Base-by-base conservation (phyloP, 2,797 vertebrate genomes). In the Channallabes apus region DNA sequence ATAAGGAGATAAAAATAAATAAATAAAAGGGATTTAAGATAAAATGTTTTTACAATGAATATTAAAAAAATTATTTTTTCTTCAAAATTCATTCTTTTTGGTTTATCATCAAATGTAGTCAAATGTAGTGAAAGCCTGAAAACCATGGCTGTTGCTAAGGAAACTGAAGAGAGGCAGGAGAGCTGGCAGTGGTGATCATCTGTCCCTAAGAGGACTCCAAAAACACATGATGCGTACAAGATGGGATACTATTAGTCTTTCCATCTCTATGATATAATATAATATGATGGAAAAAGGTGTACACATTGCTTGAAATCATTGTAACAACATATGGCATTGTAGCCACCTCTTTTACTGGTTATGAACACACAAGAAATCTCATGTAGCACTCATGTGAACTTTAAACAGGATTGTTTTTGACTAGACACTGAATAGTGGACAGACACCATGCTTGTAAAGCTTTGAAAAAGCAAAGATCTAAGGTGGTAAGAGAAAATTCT, bases 61-160 rank as follows among this genome's bases (percentile, higher is more conserved):
- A 22, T 68, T 18, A n/a, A n/a, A 3, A 35, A 22, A 71, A 89
- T 91, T 88, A 93, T 93, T 88, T 93, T 93, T 94, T 93, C 89
- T 91, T 90, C 89, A 88, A 27, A 85, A 76, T 35, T 82, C 61
- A 64, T 9, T 83, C 46, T 84, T 58, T 82, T 79, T 67, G 56
- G 67, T 67, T 41, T 67, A 46, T 68, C 65, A 83, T 85, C 85
- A 77, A 72, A 85, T 84, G 59, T 67, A 85, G 56, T 71, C 84
- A 84, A 90, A 86, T 18, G 62, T 87, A 86, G 84, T 88, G 59
- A 88, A 83, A 87, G 87, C 82, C 89, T 91, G 88, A 92, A 92
- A 93, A 93, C 89, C 84, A 89, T 46, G 87, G 90, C 87, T 87
- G 93, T 95, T 94, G 94, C 94, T 91, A 89, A 82, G 93, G 93